Percentiles rank a stretch among this genome's conserved stretches.
Conservation (phyloP, 2,888 invertebrate genomes). For the Monopis laevigella region DNA sequence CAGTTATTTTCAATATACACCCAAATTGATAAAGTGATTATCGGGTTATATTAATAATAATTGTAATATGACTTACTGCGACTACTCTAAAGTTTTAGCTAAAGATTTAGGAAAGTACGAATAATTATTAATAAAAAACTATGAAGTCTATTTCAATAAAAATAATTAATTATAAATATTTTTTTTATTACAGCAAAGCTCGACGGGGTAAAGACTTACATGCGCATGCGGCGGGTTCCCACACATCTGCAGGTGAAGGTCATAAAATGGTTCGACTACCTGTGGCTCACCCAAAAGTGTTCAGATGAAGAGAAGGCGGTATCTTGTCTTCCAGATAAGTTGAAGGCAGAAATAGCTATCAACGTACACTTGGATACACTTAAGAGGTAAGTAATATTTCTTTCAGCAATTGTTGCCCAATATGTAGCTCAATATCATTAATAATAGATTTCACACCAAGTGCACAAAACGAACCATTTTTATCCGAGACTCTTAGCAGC, state of each 20-base stretch:
- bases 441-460: too few species aligned
- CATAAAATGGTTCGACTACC: constrained; percentile 99
- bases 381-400: constrained; percentile 65
- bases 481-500: too few species aligned
- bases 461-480: too few species aligned
- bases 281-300: constrained; percentile 98
- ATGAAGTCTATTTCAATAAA: neutral
- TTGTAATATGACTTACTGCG: too few species aligned
- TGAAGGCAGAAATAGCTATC: constrained; percentile 99
- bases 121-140: too few species aligned
- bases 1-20: too few species aligned
- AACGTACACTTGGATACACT: constrained; percentile 98
- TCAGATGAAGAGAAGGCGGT: constrained; percentile 97
- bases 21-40: too few species aligned
- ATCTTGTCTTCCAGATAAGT: constrained; percentile 94
- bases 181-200: constrained; percentile 84
- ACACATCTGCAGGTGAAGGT: constrained; percentile 94
- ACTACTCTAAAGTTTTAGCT: too few species aligned
- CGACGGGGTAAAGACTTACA: constrained; percentile 98
- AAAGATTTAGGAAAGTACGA: too few species aligned
- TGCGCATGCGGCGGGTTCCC: constrained; percentile 96
- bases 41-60: too few species aligned
- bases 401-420: too few species aligned
- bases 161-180: constrained; percentile 5
- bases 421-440: neutral